Conservation (phyloP, 2,888 invertebrate species). For the Sepioteuthis lessoniana region DNA sequence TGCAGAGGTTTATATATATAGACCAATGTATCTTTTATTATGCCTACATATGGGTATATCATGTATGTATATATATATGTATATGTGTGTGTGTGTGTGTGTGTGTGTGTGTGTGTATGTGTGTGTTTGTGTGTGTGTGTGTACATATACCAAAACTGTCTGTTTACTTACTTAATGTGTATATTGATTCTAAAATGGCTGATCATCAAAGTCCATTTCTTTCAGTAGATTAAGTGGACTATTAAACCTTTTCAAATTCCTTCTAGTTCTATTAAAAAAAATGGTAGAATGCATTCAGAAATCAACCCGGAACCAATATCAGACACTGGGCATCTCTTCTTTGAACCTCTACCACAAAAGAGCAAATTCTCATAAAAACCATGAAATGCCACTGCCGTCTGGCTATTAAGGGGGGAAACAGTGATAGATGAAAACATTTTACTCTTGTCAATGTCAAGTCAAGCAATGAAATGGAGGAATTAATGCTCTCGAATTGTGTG, state of each 20-base stretch:
- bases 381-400: background rate
- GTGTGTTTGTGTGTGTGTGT: background rate
- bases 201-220: conserved; percentile 9
- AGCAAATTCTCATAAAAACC: background rate
- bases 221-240: conserved; percentile 12
- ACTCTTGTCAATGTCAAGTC: background rate
- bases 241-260: conserved; percentile 4
- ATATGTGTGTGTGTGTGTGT: no score
- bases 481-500: background rate
- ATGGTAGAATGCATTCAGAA: background rate
- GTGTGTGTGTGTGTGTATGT: background rate
- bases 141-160: background rate
- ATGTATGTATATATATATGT: no score
- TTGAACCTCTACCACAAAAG: background rate
- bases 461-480: background rate
- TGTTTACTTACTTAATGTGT: background rate
- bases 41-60: no score
- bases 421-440: background rate
- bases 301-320: background rate
- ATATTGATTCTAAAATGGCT: background rate
- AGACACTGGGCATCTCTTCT: background rate
- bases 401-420: background rate
- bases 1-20: no score
- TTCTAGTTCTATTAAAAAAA: background rate
- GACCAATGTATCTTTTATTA: no score